A percentile compares a stretch with the other conserved stretches of the same genome.
Conservation (phyloP, 1,140 invertebrate species). For the Nebria ingens region DNA sequence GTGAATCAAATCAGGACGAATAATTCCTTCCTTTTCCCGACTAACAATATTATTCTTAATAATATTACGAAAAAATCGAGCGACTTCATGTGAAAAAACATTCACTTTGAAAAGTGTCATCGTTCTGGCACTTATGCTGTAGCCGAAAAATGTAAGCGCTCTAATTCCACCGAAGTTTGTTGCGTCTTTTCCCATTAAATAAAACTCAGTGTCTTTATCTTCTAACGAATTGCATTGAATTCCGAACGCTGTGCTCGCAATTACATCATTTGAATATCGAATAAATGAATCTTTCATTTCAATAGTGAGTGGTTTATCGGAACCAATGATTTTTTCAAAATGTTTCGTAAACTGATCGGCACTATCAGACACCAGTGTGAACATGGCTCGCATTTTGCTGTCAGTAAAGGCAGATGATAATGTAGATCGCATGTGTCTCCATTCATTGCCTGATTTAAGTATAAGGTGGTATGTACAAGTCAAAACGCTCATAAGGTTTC, state of each 20-base stretch:
- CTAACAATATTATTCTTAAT: constrained; percentile 5
- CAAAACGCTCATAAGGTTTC: too few relatives aligned
- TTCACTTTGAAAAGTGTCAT: constrained; percentile 10
- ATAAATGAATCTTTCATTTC: constrained; percentile 33
- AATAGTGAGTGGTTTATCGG: constrained; percentile 10
- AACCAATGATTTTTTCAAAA: constrained; percentile 10
- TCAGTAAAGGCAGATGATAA: constrained; percentile 36
- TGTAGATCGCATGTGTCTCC: constrained; percentile 33
- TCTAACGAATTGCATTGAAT: constrained; percentile 37
- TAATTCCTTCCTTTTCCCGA: constrained; percentile 28
- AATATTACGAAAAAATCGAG: neutral
- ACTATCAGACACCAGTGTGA: constrained; percentile 28
- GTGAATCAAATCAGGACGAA: constrained; percentile 38
- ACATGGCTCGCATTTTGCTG: constrained; percentile 35
- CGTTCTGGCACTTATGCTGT: constrained; percentile 11
- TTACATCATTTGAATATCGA: constrained; percentile 39
- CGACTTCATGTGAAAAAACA: neutral
- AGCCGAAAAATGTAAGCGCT: constrained; percentile 11
- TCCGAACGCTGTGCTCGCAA: constrained; percentile 41
- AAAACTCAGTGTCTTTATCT: constrained; percentile 38
- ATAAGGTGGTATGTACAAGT: too few relatives aligned
- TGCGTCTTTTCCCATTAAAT: constrained; percentile 32
- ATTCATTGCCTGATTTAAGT: constrained; percentile 31
- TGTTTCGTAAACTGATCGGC: constrained; percentile 22
- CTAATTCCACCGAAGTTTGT: constrained; percentile 27